phyloP scores from a whole-genome alignment of 2,888 invertebrate genomes.

The Rhaphigaster nebulosa region DNA sequence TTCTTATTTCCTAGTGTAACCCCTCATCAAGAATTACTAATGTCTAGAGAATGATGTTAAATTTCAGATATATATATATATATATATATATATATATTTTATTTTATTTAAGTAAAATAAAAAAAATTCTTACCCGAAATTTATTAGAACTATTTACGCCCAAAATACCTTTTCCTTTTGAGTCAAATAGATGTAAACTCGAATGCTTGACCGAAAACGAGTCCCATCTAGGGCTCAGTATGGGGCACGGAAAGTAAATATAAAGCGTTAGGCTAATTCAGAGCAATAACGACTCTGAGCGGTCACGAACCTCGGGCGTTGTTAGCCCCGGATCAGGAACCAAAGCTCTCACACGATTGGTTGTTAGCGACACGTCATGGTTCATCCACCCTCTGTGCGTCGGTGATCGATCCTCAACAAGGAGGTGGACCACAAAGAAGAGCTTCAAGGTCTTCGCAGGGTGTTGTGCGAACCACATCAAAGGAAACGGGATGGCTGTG shows the following conservation, averaged over 20 bases:
- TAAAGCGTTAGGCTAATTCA: not conserved
- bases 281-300: not conserved
- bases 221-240: not conserved
- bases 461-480: not conserved
- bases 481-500: not conserved
- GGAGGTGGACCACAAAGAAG: constrained; percentile 1
- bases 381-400: not conserved
- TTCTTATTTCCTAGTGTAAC: too few relatives aligned
- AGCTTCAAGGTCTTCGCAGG: not conserved
- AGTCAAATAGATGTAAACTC: not conserved
- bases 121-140: too few relatives aligned
- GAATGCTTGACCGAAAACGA: not conserved
- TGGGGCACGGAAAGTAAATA: not conserved
- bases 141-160: too few relatives aligned
- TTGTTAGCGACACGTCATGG: constrained; percentile 45
- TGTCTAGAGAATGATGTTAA: too few relatives aligned
- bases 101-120: too few relatives aligned
- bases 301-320: not conserved
- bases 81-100: too few relatives aligned
- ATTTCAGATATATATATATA: too few relatives aligned
- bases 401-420: not conserved
- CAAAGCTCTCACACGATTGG: constrained; percentile 30
- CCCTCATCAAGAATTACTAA: too few relatives aligned
- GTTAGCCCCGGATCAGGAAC: not conserved
- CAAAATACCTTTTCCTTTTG: too few relatives aligned